Conservation (phyloP, 2,888 invertebrate species). For the Hirtodrosophila cameraria region DNA sequence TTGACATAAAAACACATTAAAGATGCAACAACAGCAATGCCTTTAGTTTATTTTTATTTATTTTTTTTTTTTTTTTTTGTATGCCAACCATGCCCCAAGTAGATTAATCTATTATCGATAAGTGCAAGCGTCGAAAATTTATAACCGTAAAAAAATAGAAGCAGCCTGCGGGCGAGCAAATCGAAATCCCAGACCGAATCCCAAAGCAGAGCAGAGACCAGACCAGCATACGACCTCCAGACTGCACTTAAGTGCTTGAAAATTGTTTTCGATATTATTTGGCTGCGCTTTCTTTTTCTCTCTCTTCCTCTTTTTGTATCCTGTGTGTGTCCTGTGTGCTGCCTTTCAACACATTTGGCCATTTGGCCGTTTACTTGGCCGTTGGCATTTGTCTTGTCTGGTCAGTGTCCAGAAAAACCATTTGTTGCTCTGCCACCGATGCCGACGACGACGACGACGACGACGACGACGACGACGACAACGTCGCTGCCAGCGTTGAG, state of each 20-base stretch:
- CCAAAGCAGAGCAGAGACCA: constrained; percentile 3
- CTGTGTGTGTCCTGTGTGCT: constrained; percentile 39
- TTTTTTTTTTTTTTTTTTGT: constrained; percentile 39
- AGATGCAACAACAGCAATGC: neutral
- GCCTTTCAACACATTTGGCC: constrained; percentile 77
- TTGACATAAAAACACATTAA: constrained; percentile 4
- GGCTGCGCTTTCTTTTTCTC: constrained; percentile 46
- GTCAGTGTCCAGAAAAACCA: constrained; percentile 76
- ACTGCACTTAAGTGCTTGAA: constrained; percentile 81
- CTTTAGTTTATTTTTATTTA: constrained; percentile 1
- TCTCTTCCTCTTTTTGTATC: neutral
- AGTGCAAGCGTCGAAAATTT: constrained; percentile 78
- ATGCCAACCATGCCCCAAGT: constrained; percentile 76
- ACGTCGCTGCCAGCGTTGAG: constrained; percentile 26
- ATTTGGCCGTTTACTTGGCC: constrained; percentile 68
- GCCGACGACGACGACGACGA: constrained; percentile 5
- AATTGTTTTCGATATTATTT: constrained; percentile 81
- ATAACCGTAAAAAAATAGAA: constrained; percentile 75
- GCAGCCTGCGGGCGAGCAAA: constrained; percentile 60
- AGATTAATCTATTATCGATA: constrained; percentile 81
- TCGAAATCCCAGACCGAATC: constrained; percentile 38
- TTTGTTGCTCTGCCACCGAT: constrained; percentile 77
- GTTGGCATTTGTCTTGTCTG: constrained; percentile 78
- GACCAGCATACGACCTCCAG: constrained; percentile 57
- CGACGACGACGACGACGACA: constrained; percentile 18